Evolutionary conservation across 2,888 invertebrate species (phyloP).

Genomic region (Pharmacophagus antenor): DNA sequence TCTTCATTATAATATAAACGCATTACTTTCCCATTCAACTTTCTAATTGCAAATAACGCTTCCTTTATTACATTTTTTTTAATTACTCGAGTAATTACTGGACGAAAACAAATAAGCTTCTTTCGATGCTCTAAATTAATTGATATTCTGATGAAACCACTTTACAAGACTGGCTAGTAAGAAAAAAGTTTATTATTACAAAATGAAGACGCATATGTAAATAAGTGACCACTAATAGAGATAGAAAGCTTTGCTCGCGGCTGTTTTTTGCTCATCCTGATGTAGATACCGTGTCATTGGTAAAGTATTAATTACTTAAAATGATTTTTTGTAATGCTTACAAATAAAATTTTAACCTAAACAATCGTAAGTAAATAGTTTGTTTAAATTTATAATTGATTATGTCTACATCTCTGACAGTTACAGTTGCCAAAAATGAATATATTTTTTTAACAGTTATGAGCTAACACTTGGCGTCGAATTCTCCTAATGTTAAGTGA

Average conservation of each 20-base stretch:
- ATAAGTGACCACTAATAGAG: slow-evolving; percentile 9
- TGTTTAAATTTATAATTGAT: too few species aligned
- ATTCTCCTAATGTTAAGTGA: too few species aligned
- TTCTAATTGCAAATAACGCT: slow-evolving; percentile 29
- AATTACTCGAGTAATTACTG: slow-evolving; percentile 27
- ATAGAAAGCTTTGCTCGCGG: slow-evolving; percentile 1
- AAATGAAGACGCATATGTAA: slow-evolving; percentile 24
- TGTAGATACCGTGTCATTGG: background rate
- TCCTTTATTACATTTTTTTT: slow-evolving; percentile 29
- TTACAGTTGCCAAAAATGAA: too few species aligned
- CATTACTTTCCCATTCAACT: slow-evolving; percentile 28
- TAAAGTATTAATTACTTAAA: too few species aligned
- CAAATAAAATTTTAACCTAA: too few species aligned
- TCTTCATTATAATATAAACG: slow-evolving; percentile 16
- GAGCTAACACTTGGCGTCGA: too few species aligned
- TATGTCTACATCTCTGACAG: too few species aligned
- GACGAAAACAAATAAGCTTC: slow-evolving; percentile 28
- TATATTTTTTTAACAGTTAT: too few species aligned
- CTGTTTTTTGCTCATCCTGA: background rate
- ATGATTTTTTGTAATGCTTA: too few species aligned
- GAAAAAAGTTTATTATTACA: slow-evolving; percentile 10
- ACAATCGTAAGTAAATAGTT: too few species aligned
- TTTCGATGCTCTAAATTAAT: slow-evolving; percentile 14
- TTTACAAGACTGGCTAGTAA: slow-evolving; percentile 1
- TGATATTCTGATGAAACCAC: slow-evolving; percentile 23